Evolutionary conservation across 1,140 invertebrate genomes (phyloP).

Genomic region (Parapsyche elsis): DNA sequence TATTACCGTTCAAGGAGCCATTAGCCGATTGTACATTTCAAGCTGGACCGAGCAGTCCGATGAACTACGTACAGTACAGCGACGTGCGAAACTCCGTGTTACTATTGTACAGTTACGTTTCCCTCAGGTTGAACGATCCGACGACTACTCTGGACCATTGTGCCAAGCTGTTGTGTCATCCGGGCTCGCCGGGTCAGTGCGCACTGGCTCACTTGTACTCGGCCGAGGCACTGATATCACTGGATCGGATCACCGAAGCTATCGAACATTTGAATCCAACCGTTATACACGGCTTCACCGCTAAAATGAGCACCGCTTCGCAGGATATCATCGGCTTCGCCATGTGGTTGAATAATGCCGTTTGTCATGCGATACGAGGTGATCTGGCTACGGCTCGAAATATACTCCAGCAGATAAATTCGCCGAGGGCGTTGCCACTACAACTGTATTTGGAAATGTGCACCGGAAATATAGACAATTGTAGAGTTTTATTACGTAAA

Average conservation of each 20-base stretch:
- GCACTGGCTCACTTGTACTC: slow-evolving; percentile 89
- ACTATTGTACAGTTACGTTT: slow-evolving; percentile 84
- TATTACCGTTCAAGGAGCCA: slow-evolving; percentile 63
- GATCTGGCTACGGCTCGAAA: slow-evolving; percentile 63
- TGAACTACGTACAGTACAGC: slow-evolving; percentile 64
- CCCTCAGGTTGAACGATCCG: slow-evolving; percentile 87
- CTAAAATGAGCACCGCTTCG: slow-evolving; percentile 61
- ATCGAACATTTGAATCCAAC: slow-evolving; percentile 86
- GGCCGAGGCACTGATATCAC: slow-evolving; percentile 86
- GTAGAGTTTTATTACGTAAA: slow-evolving; percentile 63
- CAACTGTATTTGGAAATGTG: slow-evolving; percentile 67
- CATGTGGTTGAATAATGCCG: slow-evolving; percentile 65
- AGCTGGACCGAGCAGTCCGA: slow-evolving; percentile 63
- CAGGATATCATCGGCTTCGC: slow-evolving; percentile 64
- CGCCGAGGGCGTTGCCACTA: slow-evolving; percentile 62
- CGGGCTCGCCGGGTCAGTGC: slow-evolving; percentile 64
- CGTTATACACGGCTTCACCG: slow-evolving; percentile 70
- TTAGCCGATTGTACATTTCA: slow-evolving; percentile 59
- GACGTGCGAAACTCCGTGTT: slow-evolving; percentile 74
- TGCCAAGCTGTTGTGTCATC: slow-evolving; percentile 4
- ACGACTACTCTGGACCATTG: slow-evolving; percentile 72
- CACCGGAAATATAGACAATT: slow-evolving; percentile 66
- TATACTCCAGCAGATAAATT: slow-evolving; percentile 65
- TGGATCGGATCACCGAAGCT: slow-evolving; percentile 86
- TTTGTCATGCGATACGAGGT: slow-evolving; percentile 64